Evolutionary conservation across 2,888 invertebrate species (phyloP).

Genomic region (Tiliacea citrago): DNA sequence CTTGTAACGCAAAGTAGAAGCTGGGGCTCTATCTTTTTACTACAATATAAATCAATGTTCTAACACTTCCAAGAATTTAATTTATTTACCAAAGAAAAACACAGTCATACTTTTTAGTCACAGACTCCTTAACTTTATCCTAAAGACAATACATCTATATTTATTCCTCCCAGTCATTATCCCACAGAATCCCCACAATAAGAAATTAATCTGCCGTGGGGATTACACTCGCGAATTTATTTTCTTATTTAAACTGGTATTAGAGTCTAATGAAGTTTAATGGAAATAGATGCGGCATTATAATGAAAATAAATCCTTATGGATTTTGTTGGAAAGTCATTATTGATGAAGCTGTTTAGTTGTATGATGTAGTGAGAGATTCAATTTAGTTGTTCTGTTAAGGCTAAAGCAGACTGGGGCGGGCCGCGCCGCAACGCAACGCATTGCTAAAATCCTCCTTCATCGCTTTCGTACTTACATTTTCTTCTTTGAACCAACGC

Average conservation of each 20-base stretch:
- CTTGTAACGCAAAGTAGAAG: too few species aligned
- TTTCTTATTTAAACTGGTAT: constrained; percentile 76
- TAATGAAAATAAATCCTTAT: constrained; percentile 26
- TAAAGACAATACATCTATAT: constrained; percentile 54
- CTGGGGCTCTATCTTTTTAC: too few species aligned
- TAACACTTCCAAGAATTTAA: background rate
- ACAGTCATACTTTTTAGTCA: background rate
- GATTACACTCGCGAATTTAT: constrained; percentile 79
- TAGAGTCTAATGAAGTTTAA: constrained; percentile 61
- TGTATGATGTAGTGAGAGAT: background rate
- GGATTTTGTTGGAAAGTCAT: constrained; percentile 25
- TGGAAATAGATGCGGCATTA: constrained; percentile 54
- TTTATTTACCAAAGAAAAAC: background rate
- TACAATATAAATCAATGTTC: too few species aligned
- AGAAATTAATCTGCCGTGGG: constrained; percentile 77
- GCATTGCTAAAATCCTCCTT: background rate
- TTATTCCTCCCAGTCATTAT: constrained; percentile 68
- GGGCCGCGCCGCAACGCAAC: background rate
- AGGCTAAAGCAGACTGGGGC: background rate
- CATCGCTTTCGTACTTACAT: background rate
- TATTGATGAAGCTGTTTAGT: background rate
- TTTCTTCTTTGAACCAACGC: background rate
- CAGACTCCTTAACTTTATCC: constrained; percentile 15
- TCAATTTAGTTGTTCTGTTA: background rate
- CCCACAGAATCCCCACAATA: constrained; percentile 69